Percentiles rank a stretch among this genome's conserved stretches.
phyloP scores from a whole-genome alignment of 2,113 vertebrate species.

The Brachionichthys hirsutus region DNA sequence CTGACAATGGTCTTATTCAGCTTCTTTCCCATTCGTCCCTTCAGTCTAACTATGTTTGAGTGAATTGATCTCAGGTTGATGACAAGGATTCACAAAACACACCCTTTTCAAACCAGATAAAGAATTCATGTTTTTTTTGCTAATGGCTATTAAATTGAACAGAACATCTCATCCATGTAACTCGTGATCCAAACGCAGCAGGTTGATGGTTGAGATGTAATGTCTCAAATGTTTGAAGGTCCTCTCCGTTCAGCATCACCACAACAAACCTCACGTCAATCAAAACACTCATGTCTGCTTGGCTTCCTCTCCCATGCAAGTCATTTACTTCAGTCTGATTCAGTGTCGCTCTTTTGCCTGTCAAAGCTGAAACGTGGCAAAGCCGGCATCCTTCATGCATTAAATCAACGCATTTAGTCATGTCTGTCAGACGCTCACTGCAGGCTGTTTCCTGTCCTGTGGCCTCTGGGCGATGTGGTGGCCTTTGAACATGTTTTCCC shows the following conservation, averaged over 20 bases:
- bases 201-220: conserved; percentile 13
- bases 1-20: conserved; percentile 26
- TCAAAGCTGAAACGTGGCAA: conserved; percentile 40
- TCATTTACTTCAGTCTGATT: conserved; percentile 38
- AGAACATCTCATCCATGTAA: too few species aligned
- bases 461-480: conserved; percentile 32
- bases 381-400: conserved; percentile 33
- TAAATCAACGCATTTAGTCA: conserved; percentile 10
- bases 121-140: too few species aligned
- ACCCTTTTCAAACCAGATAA: too few species aligned
- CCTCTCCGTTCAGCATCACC: conserved; percentile 32
- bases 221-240: conserved; percentile 43
- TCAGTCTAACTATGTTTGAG: neutral
- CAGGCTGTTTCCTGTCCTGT: conserved; percentile 34
- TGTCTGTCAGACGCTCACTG: conserved; percentile 41
- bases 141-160: too few species aligned
- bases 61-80: neutral
- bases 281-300: neutral
- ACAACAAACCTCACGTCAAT: too few species aligned
- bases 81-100: neutral
- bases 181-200: too few species aligned
- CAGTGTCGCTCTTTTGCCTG: conserved; percentile 36
- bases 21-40: neutral
- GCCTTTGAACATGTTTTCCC: conserved; percentile 40
- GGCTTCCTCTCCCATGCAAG: conserved; percentile 49